Percentiles rank a stretch among this genome's conserved stretches.
Evolutionary conservation across 1,140 invertebrate species (phyloP).

Genomic region (Dysdera silvatica): DNA sequence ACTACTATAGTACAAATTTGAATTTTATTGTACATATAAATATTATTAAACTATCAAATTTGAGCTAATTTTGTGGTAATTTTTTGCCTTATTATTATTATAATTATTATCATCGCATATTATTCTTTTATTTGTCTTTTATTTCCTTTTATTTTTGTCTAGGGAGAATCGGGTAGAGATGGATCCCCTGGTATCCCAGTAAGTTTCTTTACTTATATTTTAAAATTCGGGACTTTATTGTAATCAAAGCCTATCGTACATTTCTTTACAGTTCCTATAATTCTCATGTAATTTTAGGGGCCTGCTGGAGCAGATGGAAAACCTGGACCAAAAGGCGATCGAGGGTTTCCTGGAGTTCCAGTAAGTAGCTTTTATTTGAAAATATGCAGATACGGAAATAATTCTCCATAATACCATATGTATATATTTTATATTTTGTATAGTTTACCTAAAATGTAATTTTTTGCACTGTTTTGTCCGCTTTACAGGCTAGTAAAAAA

Average conservation of each 20-base stretch:
- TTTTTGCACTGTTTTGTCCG: too few species aligned
- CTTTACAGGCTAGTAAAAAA: too few species aligned
- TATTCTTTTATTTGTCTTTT: neutral
- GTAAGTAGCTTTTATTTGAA: constrained; percentile 10
- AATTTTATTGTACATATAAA: neutral
- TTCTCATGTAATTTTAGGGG: constrained; percentile 30
- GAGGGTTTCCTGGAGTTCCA: constrained; percentile 25
- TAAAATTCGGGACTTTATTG: neutral
- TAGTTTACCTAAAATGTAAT: too few species aligned
- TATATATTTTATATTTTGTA: too few species aligned
- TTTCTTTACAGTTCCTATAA: neutral
- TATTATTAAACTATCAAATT: neutral
- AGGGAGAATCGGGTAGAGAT: constrained; percentile 55
- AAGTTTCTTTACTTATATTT: constrained; percentile 23
- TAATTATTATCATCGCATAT: neutral
- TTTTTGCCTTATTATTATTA: neutral
- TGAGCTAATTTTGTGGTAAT: neutral
- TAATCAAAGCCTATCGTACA: neutral
- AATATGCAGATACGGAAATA: too few species aligned
- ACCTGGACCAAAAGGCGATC: constrained; percentile 25
- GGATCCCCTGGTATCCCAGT: constrained; percentile 40
- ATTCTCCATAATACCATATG: too few species aligned
- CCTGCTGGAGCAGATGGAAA: constrained; percentile 60
- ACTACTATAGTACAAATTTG: too few species aligned
- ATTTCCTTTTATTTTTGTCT: constrained; percentile 14